phyloP scores from a whole-genome alignment of 2,797 vertebrate species.

The Avahi laniger region DNA sequence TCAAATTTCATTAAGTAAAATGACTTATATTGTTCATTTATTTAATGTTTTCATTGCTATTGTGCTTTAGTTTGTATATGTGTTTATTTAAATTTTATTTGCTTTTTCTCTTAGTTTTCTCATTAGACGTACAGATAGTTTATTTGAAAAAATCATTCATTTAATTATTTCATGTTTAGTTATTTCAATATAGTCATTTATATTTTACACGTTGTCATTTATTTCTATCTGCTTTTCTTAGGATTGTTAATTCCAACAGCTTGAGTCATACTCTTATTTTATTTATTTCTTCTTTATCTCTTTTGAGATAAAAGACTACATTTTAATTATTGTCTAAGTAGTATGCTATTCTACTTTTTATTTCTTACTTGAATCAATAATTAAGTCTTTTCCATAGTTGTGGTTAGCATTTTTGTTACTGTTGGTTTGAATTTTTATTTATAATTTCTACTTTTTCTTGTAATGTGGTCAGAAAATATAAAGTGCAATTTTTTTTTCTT shows the following conservation, averaged over 20 bases:
- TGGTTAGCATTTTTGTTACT: not conserved
- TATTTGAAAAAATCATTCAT: not conserved
- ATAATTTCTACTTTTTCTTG: conserved; percentile 6
- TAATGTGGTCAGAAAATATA: not conserved
- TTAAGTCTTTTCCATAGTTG: not conserved
- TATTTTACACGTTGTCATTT: not conserved
- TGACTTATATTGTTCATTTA: not conserved
- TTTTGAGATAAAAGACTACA: conserved; percentile 12
- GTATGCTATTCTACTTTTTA: not conserved
- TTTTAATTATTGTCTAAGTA: not conserved
- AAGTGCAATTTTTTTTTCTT: not conserved
- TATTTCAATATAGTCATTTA: not conserved
- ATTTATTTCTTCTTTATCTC: not conserved
- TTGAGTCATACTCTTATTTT: not conserved
- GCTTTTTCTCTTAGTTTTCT: not conserved
- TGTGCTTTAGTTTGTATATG: not conserved
- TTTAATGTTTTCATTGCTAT: not conserved
- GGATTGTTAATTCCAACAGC: not conserved
- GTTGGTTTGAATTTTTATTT: not conserved
- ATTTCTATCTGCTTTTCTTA: not conserved
- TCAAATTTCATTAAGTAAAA: conserved; percentile 2
- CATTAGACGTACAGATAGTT: not conserved
- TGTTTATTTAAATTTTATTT: not conserved
- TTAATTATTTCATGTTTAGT: not conserved
- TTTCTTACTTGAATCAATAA: not conserved